These are phyloP conservation scores for Quiscalus mexicanus DNA, from an alignment of 2,113 vertebrate genomes.

Conservation along the genomic window DNA sequence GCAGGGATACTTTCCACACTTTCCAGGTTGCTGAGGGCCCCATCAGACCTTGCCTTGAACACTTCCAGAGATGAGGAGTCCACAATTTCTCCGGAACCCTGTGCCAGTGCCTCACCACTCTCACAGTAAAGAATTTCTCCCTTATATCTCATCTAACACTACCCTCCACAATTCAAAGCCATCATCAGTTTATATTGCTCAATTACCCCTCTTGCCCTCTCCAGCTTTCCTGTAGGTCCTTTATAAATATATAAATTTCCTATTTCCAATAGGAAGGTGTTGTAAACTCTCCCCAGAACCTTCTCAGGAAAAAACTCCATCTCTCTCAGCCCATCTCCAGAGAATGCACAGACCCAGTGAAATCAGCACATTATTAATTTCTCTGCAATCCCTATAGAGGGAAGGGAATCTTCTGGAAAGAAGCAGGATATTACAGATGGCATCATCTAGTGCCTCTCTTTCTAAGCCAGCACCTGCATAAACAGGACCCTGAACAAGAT, in stretches of 20 bases:
- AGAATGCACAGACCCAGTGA: neutral
- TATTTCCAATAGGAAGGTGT: neutral
- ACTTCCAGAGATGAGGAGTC: neutral
- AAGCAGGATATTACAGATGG: too few relatives aligned
- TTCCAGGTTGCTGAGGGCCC: neutral
- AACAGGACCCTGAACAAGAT: neutral
- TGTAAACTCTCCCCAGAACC: neutral
- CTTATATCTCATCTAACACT: accelerated
- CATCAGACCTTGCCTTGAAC: neutral
- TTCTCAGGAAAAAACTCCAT: neutral
- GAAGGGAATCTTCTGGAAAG: neutral
- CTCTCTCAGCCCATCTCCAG: neutral
- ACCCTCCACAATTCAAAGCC: neutral
- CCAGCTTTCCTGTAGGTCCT: neutral
- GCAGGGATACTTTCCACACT: neutral
- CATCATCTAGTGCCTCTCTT: neutral
- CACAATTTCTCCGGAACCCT: neutral
- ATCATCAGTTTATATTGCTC: neutral
- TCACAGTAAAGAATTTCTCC: neutral
- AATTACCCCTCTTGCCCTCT: too few relatives aligned
- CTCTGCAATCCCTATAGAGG: neutral
- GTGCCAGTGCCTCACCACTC: neutral
- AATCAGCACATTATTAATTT: neutral
- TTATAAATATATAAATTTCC: neutral
- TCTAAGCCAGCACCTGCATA: neutral